Percentiles rank a stretch among this genome's conserved stretches.
Evolutionary conservation across 2,113 vertebrate genomes (phyloP).

Genomic region (Corythaeola cristata): DNA sequence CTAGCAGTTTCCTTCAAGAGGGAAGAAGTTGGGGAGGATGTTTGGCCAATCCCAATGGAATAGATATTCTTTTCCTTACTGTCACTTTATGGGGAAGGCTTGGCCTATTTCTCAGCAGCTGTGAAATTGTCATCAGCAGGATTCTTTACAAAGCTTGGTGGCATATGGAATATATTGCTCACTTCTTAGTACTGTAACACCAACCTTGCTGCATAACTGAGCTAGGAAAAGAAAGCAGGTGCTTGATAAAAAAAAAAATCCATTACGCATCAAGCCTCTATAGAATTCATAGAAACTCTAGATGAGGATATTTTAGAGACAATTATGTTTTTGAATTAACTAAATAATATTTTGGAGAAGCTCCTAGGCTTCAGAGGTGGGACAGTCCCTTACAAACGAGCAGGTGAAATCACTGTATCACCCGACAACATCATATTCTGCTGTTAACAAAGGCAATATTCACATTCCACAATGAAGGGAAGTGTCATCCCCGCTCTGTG

Average conservation of each 20-base stretch:
- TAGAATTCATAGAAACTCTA: constrained; percentile 30
- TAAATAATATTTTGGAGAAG: background rate
- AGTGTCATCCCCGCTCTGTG: background rate
- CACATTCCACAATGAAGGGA: background rate
- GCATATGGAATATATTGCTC: constrained; percentile 63
- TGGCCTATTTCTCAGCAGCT: constrained; percentile 63
- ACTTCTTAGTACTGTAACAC: constrained; percentile 52
- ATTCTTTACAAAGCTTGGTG: constrained; percentile 69
- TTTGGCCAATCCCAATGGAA: constrained; percentile 1
- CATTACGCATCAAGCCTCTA: background rate
- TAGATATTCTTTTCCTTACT: background rate
- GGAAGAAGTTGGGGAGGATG: constrained; percentile 20
- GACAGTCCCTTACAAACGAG: background rate
- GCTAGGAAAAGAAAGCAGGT: constrained; percentile 68
- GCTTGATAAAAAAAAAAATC: constrained; percentile 25
- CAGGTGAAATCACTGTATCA: background rate
- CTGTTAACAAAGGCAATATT: background rate
- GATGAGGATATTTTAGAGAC: background rate
- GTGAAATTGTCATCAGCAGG: constrained; percentile 55
- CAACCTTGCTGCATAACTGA: constrained; percentile 61
- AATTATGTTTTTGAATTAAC: background rate
- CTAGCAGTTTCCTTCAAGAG: constrained; percentile 32
- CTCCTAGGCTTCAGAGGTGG: background rate
- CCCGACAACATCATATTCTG: background rate
- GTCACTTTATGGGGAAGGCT: constrained; percentile 22